These are phyloP conservation scores for Antechinus flavipes DNA, from an alignment of 2,113 vertebrate genomes.

Conservation along the genomic window DNA sequence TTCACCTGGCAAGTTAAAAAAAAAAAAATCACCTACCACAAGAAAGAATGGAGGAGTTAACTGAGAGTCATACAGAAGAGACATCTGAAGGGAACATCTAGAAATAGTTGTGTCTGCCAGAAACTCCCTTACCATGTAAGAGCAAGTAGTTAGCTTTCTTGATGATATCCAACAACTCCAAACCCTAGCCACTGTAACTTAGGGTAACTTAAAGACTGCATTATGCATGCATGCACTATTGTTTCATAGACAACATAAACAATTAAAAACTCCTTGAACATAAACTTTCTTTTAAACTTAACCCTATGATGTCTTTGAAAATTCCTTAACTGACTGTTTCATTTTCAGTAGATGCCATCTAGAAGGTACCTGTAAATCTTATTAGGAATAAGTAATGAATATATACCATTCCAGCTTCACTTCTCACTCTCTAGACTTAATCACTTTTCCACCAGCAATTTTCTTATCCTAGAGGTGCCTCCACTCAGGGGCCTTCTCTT, in stretches of 20 bases:
- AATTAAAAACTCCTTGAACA: conserved; percentile 55
- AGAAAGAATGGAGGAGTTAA: not conserved
- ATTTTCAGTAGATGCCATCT: conserved; percentile 72
- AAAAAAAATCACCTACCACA: not conserved
- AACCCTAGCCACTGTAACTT: not conserved
- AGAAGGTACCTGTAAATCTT: conserved; percentile 55
- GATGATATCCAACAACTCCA: not conserved
- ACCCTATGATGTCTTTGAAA: conserved; percentile 71
- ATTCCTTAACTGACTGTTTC: conserved; percentile 67
- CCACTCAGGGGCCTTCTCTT: not conserved
- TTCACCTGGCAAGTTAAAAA: not conserved
- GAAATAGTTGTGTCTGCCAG: not conserved
- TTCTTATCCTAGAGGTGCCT: not conserved
- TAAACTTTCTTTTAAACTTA: conserved; percentile 57
- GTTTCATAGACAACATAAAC: conserved; percentile 71
- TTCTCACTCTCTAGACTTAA: not conserved
- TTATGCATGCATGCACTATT: conserved; percentile 71
- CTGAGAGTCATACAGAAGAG: not conserved
- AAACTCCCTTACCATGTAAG: not conserved
- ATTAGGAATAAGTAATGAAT: conserved; percentile 71
- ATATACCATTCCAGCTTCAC: conserved; percentile 50
- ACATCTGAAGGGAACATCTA: not conserved
- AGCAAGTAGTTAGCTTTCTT: not conserved
- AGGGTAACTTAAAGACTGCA: conserved; percentile 48
- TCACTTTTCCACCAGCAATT: not conserved